Conservation (phyloP, 2,797 vertebrate species). For the Merluccius polli region DNA sequence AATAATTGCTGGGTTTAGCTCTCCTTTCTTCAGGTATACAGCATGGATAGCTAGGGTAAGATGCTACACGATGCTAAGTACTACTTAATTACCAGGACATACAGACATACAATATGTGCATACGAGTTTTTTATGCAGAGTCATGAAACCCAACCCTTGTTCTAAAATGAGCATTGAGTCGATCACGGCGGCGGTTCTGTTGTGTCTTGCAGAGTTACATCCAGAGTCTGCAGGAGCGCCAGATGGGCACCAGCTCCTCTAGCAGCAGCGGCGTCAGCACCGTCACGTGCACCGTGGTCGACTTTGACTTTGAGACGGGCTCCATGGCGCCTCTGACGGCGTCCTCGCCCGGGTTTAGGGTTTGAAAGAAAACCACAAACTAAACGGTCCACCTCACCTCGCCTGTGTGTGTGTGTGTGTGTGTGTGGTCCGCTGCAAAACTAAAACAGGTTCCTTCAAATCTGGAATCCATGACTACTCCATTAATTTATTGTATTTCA, state of each 20-base stretch:
- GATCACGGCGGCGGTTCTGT: neutral
- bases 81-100: too few relatives aligned
- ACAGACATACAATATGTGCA: too few relatives aligned
- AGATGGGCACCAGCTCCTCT: conserved; percentile 73
- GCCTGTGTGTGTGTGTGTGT: too few relatives aligned
- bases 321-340: conserved; percentile 80
- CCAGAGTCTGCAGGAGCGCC: conserved; percentile 78
- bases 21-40: too few relatives aligned
- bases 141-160: too few relatives aligned
- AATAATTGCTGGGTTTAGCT: too few relatives aligned
- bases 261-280: conserved; percentile 74
- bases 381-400: neutral
- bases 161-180: neutral
- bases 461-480: neutral
- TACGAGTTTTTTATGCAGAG: too few relatives aligned
- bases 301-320: conserved; percentile 82
- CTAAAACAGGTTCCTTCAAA: neutral
- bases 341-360: conserved; percentile 56
- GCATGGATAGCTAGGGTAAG: too few relatives aligned
- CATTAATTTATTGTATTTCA: neutral
- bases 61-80: too few relatives aligned
- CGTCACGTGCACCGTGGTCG: conserved; percentile 70
- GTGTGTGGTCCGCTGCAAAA: neutral
- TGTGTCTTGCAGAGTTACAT: conserved; percentile 78
- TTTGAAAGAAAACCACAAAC: conserved; percentile 50